These are phyloP conservation scores for Saccopteryx leptura DNA, from an alignment of 2,113 vertebrate species.

Conservation along the genomic window DNA sequence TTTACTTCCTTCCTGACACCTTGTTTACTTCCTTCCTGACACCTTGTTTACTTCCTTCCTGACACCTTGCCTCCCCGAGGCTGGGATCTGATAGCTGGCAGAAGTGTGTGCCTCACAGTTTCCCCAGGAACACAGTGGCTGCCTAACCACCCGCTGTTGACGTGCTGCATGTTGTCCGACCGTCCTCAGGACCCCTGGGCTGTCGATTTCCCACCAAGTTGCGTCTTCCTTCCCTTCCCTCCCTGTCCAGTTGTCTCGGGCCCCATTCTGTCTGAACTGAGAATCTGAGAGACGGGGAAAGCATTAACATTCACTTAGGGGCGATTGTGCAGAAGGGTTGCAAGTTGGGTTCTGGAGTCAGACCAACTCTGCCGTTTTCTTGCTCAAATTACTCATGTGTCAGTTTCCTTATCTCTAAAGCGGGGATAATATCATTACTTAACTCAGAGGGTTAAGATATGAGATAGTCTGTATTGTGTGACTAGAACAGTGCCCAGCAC, in stretches of 20 bases:
- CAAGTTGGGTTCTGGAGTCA: not conserved
- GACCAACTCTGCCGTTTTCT: not conserved
- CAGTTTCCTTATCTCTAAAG: conserved; percentile 27
- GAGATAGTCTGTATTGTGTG: not conserved
- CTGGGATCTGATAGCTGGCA: not conserved
- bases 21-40: no score
- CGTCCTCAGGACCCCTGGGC: not conserved
- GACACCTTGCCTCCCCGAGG: not conserved
- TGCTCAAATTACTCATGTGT: not conserved
- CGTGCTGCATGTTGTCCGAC: not conserved
- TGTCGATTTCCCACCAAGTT: not conserved
- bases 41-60: not conserved
- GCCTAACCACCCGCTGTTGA: not conserved
- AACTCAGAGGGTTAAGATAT: not conserved
- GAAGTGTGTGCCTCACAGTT: not conserved
- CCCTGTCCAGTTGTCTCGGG: not conserved
- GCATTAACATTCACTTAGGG: not conserved
- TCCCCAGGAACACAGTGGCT: not conserved
- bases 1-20: not conserved
- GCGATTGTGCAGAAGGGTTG: not conserved
- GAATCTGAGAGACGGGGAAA: not conserved
- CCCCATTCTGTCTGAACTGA: not conserved
- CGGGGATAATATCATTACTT: not conserved
- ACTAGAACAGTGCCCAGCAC: not conserved
- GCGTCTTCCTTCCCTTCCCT: not conserved